Evolutionary conservation across 2,888 invertebrate genomes (phyloP).

Genomic region (Acronicta aceris): DNA sequence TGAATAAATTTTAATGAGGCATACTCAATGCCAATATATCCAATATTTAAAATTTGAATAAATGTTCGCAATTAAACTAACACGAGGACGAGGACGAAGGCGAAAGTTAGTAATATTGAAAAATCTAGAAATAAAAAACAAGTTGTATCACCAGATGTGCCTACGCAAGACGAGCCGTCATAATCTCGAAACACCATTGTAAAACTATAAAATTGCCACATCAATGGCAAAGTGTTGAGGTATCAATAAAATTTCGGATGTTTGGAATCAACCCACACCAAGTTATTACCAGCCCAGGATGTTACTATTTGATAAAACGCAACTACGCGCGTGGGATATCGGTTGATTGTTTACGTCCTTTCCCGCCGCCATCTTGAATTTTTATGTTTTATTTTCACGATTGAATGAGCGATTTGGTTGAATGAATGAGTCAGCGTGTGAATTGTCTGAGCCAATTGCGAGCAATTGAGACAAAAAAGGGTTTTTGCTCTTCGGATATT

Average conservation of each 20-base stretch:
- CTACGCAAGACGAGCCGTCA: conserved; percentile 22
- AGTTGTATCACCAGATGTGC: conserved; percentile 14
- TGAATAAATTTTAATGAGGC: no score
- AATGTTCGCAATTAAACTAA: no score
- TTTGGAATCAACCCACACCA: conserved; percentile 62
- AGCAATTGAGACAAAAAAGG: conserved; percentile 36
- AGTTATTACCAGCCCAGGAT: conserved; percentile 64
- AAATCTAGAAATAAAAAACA: conserved; percentile 1
- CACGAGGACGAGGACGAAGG: not conserved
- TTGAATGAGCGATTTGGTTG: conserved; percentile 62
- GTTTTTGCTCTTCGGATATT: conserved; percentile 35
- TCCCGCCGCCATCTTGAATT: conserved; percentile 63
- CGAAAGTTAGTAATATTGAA: not conserved
- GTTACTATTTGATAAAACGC: conserved; percentile 70
- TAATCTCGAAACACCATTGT: conserved; percentile 33
- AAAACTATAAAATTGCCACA: conserved; percentile 38
- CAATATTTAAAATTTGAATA: no score
- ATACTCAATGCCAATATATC: no score
- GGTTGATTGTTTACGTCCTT: conserved; percentile 74
- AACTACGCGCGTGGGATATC: conserved; percentile 72
- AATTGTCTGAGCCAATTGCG: conserved; percentile 47
- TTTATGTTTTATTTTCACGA: conserved; percentile 66
- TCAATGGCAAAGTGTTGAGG: conserved; percentile 40
- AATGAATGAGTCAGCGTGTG: conserved; percentile 54
- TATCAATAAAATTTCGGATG: conserved; percentile 63